Base-by-base conservation (phyloP, 2,797 vertebrate species). In the Rhinella marina region DNA sequence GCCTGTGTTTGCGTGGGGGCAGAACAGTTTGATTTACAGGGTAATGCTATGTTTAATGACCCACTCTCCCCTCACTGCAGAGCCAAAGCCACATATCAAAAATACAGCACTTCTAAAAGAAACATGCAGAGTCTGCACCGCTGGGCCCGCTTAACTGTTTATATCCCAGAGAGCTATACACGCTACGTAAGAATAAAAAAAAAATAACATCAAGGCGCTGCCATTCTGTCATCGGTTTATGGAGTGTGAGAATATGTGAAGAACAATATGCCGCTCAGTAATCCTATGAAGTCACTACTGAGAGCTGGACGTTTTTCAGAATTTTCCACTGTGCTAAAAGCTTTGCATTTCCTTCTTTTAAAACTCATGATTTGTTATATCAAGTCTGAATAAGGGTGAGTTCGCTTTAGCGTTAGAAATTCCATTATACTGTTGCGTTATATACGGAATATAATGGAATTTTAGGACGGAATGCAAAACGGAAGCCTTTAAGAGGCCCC, bases 21-120 rank as follows among this genome's bases (percentile, higher is more conserved):
- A 86, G 88, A 86, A 89, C 88, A 86, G 79, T 89, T 86, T 89
- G 88, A 89, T 89, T 89, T 89, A 89, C 88, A 89, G 88, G 85
- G 85, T 89, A 89, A 89, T 89, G 88, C 62, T 89, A 70, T 89
- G 85, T 89, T 89, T 89, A 89, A 89, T 89, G 88, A 89, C 88
- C 88, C 88, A 86, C 88, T 86, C 62, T 89, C 84, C 52, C 72
- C 84, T 86, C 61, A 52, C 78, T 86, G 81, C 88, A 86, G 88
- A 54, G 84, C 84, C 79, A 86, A 86, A 89, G 80, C 80, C 88
- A 89, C 84, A 89, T 78, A 89, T 89, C 88, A 78, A 86, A 86
- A 77, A 86, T 86, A 61, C 50, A 66, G 72, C 79, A 70, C 17
- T 48, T 85, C 68, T 77, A 86, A 77, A 86, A 84, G 52, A 75